These are phyloP conservation scores for Lophochroa leadbeateri DNA, from an alignment of 2,113 vertebrate species.

Conservation along the genomic window DNA sequence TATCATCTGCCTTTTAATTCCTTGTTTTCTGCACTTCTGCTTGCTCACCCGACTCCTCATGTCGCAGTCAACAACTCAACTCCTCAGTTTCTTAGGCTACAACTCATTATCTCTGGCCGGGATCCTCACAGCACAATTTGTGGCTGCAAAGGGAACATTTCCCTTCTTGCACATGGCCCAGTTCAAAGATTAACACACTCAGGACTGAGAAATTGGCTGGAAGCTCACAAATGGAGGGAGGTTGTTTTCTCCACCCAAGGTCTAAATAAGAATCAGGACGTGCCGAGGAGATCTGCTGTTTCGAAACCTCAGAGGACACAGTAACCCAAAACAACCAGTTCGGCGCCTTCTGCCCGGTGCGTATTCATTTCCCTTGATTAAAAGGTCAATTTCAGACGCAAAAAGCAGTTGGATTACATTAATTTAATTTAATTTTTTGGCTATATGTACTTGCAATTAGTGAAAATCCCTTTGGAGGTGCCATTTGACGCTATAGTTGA, in stretches of 20 bases:
- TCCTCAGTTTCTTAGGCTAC: not conserved
- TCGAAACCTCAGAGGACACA: not conserved
- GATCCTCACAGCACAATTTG: not conserved
- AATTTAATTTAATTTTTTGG: not conserved
- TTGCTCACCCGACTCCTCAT: not conserved
- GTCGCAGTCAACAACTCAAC: not conserved
- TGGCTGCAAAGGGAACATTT: not conserved
- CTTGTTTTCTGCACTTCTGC: not conserved
- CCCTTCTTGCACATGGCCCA: not conserved
- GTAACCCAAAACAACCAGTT: slow-evolving; percentile 40
- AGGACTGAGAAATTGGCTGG: not conserved
- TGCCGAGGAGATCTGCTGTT: not conserved
- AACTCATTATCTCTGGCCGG: not conserved
- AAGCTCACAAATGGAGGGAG: not conserved
- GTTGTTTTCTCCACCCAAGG: not conserved
- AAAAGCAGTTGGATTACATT: not conserved
- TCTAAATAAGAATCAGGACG: not conserved
- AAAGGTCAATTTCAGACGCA: slow-evolving; percentile 4
- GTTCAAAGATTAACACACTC: not conserved
- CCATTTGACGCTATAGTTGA: not conserved
- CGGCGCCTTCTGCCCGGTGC: not conserved
- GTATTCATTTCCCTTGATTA: not conserved
- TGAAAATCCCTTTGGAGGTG: not conserved
- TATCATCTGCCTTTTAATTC: not conserved
- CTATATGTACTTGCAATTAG: not conserved